A percentile compares a stretch with the other conserved stretches of the same genome.
Conservation (phyloP, 1,140 invertebrate genomes). For the Papilio aristodemus region DNA sequence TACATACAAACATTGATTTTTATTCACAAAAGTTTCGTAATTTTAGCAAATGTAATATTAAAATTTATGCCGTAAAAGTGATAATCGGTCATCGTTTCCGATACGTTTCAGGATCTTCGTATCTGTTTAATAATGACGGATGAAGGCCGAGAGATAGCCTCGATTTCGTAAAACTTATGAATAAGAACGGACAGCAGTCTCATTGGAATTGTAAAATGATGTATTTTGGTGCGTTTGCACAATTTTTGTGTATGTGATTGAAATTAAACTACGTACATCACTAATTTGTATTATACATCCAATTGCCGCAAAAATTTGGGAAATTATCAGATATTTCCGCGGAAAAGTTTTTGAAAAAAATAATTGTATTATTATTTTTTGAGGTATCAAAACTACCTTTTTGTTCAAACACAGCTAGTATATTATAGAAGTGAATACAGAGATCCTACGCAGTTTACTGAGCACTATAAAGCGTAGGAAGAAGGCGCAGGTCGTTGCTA, state of each 20-base stretch:
- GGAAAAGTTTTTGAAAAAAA: too few species aligned
- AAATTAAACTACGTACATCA: too few species aligned
- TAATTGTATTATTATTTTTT: too few species aligned
- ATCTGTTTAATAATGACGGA: constrained; percentile 41
- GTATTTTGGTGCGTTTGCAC: not conserved
- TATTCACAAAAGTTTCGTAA: not conserved
- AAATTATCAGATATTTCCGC: too few species aligned
- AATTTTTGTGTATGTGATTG: too few species aligned
- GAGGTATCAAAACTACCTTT: too few species aligned
- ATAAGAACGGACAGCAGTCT: not conserved
- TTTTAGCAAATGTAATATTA: constrained; percentile 1
- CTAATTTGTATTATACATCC: too few species aligned
- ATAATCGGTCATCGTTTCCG: constrained; percentile 47
- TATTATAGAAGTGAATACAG: too few species aligned
- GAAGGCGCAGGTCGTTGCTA: constrained; percentile 26
- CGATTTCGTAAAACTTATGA: constrained; percentile 26
- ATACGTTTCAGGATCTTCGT: constrained; percentile 33
- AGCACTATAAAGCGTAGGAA: constrained; percentile 13
- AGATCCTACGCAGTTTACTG: not conserved
- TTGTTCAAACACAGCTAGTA: too few species aligned
- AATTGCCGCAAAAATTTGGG: too few species aligned
- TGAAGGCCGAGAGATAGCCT: constrained; percentile 32
- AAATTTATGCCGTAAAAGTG: constrained; percentile 4
- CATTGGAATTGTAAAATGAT: constrained; percentile 31
- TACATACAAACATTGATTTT: too few species aligned